A percentile compares a stretch with the other conserved stretches of the same genome.
Evolutionary conservation across 2,797 vertebrate species (phyloP).

Genomic region (Melanotaenia parkinsoni): DNA sequence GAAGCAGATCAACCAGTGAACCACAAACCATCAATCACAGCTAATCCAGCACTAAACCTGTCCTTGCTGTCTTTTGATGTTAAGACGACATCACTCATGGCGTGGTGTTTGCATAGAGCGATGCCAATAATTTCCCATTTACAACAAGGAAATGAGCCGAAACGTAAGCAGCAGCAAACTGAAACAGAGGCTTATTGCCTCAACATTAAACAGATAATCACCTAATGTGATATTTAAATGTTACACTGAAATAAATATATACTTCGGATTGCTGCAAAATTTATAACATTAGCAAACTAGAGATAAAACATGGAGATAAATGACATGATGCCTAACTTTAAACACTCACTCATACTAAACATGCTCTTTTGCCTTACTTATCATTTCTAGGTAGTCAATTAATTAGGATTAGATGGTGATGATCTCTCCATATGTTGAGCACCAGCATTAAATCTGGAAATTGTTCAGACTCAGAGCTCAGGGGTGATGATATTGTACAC

Average conservation of each 20-base stretch:
- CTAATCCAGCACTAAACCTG: conserved; percentile 72
- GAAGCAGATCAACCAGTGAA: conserved; percentile 59
- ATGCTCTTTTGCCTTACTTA: conserved; percentile 4
- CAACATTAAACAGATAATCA: conserved; percentile 18
- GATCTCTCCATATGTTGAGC: conserved; percentile 34
- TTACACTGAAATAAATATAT: conserved; percentile 1
- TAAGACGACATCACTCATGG: conserved; percentile 54
- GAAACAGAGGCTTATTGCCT: conserved; percentile 4
- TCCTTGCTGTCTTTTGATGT: conserved; percentile 67
- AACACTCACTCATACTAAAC: conserved; percentile 28
- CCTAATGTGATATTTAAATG: conserved; percentile 7
- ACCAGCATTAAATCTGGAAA: conserved; percentile 46
- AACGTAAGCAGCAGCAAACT: neutral
- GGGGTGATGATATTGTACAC: conserved; percentile 80
- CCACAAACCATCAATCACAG: conserved; percentile 70
- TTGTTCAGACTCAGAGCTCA: conserved; percentile 37
- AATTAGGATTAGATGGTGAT: conserved; percentile 42
- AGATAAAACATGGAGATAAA: conserved; percentile 31
- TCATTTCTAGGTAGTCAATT: conserved; percentile 29
- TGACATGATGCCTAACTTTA: conserved; percentile 13
- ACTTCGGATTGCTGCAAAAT: conserved; percentile 6
- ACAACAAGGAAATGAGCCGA: conserved; percentile 31
- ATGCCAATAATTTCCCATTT: conserved; percentile 36
- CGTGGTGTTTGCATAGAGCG: conserved; percentile 17
- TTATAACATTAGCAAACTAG: conserved; percentile 17